phyloP scores from a whole-genome alignment of 1,140 invertebrate genomes.

The Holotrichia oblita region DNA sequence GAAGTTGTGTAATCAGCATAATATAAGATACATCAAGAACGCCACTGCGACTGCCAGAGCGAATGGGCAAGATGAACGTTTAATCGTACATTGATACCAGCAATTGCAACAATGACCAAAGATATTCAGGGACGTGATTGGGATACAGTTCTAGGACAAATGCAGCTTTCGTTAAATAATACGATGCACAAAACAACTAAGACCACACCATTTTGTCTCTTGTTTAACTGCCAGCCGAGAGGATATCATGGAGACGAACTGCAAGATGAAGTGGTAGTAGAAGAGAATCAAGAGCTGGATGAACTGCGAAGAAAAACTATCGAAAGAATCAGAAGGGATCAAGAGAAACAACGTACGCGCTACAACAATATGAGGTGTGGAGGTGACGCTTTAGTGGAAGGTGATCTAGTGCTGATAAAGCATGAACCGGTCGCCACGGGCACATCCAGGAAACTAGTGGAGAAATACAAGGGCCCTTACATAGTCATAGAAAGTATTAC shows the following conservation, averaged over 20 bases:
- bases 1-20: conserved; percentile 46
- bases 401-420: conserved; percentile 41
- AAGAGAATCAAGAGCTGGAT: neutral
- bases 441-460: too few relatives aligned
- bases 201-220: conserved; percentile 27
- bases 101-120: conserved; percentile 38
- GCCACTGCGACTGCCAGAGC: conserved; percentile 54
- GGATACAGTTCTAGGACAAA: conserved; percentile 44
- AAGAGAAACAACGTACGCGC: conserved; percentile 16
- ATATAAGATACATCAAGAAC: conserved; percentile 51
- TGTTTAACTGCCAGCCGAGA: conserved; percentile 37
- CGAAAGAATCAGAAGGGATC: conserved; percentile 19
- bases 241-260: neutral
- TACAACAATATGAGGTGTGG: conserved; percentile 21
- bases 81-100: conserved; percentile 48
- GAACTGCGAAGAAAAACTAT: conserved; percentile 24
- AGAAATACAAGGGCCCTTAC: too few relatives aligned
- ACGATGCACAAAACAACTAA: conserved; percentile 27
- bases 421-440: too few relatives aligned
- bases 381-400: conserved; percentile 31
- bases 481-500: too few relatives aligned
- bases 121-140: conserved; percentile 43
- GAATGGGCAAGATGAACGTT: conserved; percentile 56
- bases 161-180: conserved; percentile 51
- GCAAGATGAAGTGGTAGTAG: neutral